A percentile compares a stretch with the other conserved stretches of the same genome.
phyloP scores from a whole-genome alignment of 30 jellyfish, hydroid and myxozoan genomes.

The Hydractinia symbiolongicarpus region DNA sequence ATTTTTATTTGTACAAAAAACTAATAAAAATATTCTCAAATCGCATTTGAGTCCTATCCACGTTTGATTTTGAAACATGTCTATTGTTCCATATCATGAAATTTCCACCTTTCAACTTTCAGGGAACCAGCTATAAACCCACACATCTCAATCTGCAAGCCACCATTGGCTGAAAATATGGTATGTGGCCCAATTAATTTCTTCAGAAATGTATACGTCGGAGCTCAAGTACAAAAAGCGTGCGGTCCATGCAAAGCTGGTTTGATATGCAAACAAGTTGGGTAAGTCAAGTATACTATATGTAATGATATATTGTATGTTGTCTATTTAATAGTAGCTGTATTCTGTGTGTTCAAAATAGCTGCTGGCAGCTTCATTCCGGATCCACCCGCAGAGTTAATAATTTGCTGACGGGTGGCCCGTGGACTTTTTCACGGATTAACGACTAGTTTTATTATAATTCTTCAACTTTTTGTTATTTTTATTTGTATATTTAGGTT shows the following conservation, averaged over 20 bases:
- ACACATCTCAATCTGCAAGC: conserved; percentile 85
- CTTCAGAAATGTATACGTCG: conserved; percentile 92
- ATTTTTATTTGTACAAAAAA: no score
- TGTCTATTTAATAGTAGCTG: neutral
- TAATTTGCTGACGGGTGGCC: neutral
- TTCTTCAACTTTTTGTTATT: neutral
- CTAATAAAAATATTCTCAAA: no score
- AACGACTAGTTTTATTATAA: neutral
- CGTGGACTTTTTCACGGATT: neutral
- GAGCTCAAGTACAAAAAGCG: conserved; percentile 89
- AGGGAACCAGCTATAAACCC: conserved; percentile 98
- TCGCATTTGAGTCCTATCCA: no score
- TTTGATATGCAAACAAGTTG: conserved; percentile 92
- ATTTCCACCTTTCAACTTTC: no score
- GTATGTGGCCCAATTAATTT: conserved; percentile 90
- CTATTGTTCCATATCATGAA: no score
- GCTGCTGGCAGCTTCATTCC: neutral
- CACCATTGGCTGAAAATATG: conserved; percentile 83
- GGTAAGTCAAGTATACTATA: conserved; percentile 45
- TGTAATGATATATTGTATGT: neutral
- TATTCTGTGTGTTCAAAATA: neutral
- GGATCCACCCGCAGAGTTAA: neutral
- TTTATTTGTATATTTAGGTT: conserved; percentile 35
- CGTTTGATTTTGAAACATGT: no score
- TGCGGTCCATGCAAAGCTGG: conserved; percentile 94